Evolutionary conservation across 2,113 vertebrate species (phyloP), one percentile per base, ranked within the genome.

Genomic region (Tenebrosternarchus preto): DNA sequence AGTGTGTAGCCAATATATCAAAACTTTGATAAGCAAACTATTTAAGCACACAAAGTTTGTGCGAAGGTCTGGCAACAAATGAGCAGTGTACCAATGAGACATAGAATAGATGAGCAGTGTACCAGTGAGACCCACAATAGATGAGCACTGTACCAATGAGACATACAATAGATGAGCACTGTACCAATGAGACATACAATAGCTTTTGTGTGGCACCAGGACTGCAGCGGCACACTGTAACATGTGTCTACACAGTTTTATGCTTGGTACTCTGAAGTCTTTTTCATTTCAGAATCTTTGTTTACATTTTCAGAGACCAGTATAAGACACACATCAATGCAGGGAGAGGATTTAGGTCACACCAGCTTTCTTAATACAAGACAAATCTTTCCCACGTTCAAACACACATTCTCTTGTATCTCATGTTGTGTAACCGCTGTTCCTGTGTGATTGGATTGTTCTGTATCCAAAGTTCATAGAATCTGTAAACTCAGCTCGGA

Each of bases 381-480:
- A 53, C 56, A 71, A 81, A 80, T 73, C 80, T 78, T 17, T 46
- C 43, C 69, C 80, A 53, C 59, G 87, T 83, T 87, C 73, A 73
- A 29, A 73, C 53, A 55, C 68, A 71, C 39, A 57, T 39, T 73
- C 22, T 17, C 36, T 73, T 83, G 74, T 76, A 20, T 68, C 71
- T 69, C 36, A 71, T 80, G 64, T 81, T 55, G 71, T 76, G 31
- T 77, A 76, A 70, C 72, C 39, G 71, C 79, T 59, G 66, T 76
- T 77, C 78, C 80, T 77, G 87, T 81, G 83, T 61, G 73, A 71
- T 77, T 76, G 79, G 73, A 86, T 84, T 77, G 56, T 81, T 87
- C 72, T 78, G 77, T 76, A 81, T 84, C 76, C 83, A 85, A 85
- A 85, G 68, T 80, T 76, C 87, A 88, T 88, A 77, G 75, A 88